Evolutionary conservation across 2,888 invertebrate genomes (phyloP).

Genomic region (Napeogenes sylphis): DNA sequence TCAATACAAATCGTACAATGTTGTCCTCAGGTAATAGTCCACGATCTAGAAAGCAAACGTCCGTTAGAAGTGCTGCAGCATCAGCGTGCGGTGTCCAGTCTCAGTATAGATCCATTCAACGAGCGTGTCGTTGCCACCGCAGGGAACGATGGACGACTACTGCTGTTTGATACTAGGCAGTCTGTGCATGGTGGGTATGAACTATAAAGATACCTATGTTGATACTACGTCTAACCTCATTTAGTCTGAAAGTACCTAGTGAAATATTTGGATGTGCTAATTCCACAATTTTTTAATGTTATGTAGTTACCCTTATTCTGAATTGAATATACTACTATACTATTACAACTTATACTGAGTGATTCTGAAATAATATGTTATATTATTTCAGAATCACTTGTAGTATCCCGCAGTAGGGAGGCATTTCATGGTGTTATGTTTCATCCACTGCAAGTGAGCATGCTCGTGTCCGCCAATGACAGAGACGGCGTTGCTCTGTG

Average conservation of each 20-base stretch:
- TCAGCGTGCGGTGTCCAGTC: slow-evolving; percentile 92
- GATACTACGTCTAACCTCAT: too few relatives aligned
- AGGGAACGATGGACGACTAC: slow-evolving; percentile 92
- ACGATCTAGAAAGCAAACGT: slow-evolving; percentile 82
- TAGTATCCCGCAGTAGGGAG: slow-evolving; percentile 70
- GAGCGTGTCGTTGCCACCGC: slow-evolving; percentile 91
- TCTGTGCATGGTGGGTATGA: slow-evolving; percentile 65
- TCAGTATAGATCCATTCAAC: slow-evolving; percentile 91
- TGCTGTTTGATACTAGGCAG: slow-evolving; percentile 89
- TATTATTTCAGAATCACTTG: slow-evolving; percentile 76
- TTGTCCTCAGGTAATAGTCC: slow-evolving; percentile 86
- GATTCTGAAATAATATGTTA: neutral
- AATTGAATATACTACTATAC: too few relatives aligned
- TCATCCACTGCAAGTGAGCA: slow-evolving; percentile 89
- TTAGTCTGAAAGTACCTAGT: too few relatives aligned
- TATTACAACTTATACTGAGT: too few relatives aligned
- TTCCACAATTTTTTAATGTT: too few relatives aligned
- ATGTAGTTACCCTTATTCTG: too few relatives aligned
- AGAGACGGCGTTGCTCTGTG: slow-evolving; percentile 92
- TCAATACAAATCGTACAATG: too few relatives aligned
- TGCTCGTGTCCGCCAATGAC: slow-evolving; percentile 92
- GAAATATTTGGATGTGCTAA: too few relatives aligned
- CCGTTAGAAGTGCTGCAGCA: slow-evolving; percentile 87
- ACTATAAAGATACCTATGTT: too few relatives aligned
- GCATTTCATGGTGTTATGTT: slow-evolving; percentile 97